Evolutionary conservation across 2,888 invertebrate genomes (phyloP).

Genomic region (Aphrophora alni): DNA sequence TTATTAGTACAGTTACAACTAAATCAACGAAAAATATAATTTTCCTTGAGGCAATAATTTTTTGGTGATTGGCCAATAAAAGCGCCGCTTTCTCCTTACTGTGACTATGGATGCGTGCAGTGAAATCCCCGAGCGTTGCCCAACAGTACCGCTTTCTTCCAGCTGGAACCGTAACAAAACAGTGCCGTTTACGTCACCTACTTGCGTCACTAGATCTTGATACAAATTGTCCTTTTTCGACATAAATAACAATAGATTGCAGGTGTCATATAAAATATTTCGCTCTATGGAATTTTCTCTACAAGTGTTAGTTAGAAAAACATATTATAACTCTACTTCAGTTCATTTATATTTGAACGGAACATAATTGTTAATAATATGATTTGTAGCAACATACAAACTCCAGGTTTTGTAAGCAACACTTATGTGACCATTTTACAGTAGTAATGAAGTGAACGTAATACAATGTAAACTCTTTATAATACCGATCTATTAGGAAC

Average conservation of each 20-base stretch:
- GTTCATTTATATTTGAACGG: too few species aligned
- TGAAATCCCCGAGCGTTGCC: not conserved
- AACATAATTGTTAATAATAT: too few species aligned
- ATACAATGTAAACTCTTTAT: too few species aligned
- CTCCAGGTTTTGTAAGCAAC: too few species aligned
- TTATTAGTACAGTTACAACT: too few species aligned
- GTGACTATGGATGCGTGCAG: not conserved
- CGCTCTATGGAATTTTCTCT: not conserved
- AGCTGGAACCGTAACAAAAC: not conserved
- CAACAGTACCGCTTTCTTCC: not conserved
- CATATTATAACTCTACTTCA: too few species aligned
- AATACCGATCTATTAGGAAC: too few species aligned
- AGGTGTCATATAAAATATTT: not conserved
- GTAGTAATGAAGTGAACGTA: too few species aligned
- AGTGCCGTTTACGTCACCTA: not conserved
- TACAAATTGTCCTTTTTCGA: not conserved
- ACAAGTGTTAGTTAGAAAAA: not conserved
- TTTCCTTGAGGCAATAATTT: not conserved
- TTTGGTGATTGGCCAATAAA: not conserved
- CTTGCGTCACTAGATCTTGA: not conserved
- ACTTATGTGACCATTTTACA: too few species aligned
- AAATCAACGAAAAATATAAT: not conserved
- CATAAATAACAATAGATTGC: conserved; percentile 1
- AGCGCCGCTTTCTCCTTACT: not conserved
- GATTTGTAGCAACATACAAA: too few species aligned